Conservation (phyloP, 2,888 invertebrate genomes). For the Cyaniris semiargus region DNA sequence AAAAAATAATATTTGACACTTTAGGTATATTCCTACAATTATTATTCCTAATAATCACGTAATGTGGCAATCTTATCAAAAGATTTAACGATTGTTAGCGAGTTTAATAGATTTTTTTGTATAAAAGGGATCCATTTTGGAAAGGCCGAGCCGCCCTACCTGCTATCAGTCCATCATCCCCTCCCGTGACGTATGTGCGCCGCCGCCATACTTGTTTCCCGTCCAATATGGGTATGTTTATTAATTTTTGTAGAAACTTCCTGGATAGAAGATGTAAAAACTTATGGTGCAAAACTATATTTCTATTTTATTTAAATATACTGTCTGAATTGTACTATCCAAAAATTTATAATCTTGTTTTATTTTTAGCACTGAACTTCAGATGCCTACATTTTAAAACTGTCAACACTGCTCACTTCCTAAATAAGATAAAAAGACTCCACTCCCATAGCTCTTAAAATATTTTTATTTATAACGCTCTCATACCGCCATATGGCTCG, state of each 20-base stretch:
- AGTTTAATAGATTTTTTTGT: constrained; percentile 31
- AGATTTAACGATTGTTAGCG: neutral
- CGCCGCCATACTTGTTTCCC: constrained; percentile 61
- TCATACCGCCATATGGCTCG: constrained; percentile 1
- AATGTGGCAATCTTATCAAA: too few relatives aligned
- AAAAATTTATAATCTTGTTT: neutral
- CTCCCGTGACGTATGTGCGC: constrained; percentile 60
- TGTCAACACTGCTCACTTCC: neutral
- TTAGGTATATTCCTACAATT: too few relatives aligned
- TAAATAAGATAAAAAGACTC: neutral
- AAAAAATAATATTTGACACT: too few relatives aligned
- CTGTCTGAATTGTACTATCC: too few relatives aligned
- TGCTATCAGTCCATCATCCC: constrained; percentile 70
- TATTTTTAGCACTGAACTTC: neutral
- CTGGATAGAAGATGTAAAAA: neutral
- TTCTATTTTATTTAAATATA: too few relatives aligned
- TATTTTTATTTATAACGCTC: constrained; percentile 18
- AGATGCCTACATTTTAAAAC: neutral
- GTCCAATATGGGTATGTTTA: constrained; percentile 32
- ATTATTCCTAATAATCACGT: too few relatives aligned
- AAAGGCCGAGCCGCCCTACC: constrained; percentile 62
- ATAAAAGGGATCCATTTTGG: constrained; percentile 49
- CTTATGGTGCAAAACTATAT: neutral
- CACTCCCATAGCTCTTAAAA: constrained; percentile 2
- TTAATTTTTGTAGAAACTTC: constrained; percentile 2